phyloP scores from a whole-genome alignment of 2,797 vertebrate genomes.

The Bovichtus variegatus region DNA sequence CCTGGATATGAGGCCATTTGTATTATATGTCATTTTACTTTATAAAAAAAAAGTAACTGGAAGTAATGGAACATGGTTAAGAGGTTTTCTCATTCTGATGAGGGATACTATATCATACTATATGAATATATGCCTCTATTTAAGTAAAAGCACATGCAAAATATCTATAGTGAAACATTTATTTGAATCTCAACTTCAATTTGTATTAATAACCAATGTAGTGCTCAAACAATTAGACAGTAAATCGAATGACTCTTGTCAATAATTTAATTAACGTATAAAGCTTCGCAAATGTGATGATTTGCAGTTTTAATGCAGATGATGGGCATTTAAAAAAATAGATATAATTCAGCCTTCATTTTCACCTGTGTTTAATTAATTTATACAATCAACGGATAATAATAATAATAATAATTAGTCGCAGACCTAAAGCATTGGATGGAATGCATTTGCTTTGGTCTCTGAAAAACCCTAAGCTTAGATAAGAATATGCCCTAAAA shows the following conservation, averaged over 20 bases:
- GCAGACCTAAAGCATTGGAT: not conserved
- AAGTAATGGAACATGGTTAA: constrained; percentile 13
- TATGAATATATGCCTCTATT: not conserved
- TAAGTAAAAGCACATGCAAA: not conserved
- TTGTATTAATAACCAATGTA: not conserved
- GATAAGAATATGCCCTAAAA: constrained; percentile 52
- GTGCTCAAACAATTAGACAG: not conserved
- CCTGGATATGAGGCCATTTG: constrained; percentile 64
- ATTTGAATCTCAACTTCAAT: too few relatives aligned
- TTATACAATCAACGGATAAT: not conserved
- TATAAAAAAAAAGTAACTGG: not conserved
- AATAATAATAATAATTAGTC: not conserved
- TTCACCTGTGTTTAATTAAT: not conserved
- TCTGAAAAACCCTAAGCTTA: constrained; percentile 13
- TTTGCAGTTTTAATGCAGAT: not conserved
- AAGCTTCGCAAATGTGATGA: not conserved
- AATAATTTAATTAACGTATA: not conserved
- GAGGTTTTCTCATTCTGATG: constrained; percentile 4
- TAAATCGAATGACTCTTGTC: not conserved
- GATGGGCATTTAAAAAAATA: not conserved
- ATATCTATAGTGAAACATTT: not conserved
- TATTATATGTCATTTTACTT: constrained; percentile 54
- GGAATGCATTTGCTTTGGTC: constrained; percentile 4
- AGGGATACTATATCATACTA: not conserved
- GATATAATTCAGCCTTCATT: too few relatives aligned